A percentile compares a stretch with the other conserved stretches of the same genome.
These are phyloP conservation scores for Brachionichthys hirsutus DNA, from an alignment of 2,113 vertebrate species.

Conservation along the genomic window DNA sequence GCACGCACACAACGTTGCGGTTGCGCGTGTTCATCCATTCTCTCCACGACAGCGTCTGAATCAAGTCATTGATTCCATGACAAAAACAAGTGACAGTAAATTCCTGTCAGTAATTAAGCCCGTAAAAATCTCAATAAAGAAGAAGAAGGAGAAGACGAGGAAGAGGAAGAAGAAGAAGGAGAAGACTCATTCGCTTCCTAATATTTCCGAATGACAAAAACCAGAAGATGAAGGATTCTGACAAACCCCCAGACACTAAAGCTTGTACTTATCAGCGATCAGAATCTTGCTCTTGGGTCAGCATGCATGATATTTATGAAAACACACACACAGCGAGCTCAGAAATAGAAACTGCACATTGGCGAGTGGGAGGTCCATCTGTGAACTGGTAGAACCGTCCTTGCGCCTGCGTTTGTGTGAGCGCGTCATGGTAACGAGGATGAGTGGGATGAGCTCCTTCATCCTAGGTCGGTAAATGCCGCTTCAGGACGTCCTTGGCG, in stretches of 20 bases:
- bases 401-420: conserved; percentile 11
- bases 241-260: conserved; percentile 37
- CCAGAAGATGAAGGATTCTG: conserved; percentile 24
- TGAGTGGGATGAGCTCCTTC: conserved; percentile 18
- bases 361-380: conserved; percentile 50
- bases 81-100: conserved; percentile 13
- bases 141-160: conserved; percentile 25
- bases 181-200: conserved; percentile 34
- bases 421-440: conserved; percentile 21
- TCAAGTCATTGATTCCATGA: neutral
- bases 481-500: conserved; percentile 94
- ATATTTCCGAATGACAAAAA: conserved; percentile 36
- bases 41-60: conserved; percentile 14
- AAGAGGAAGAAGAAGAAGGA: no score
- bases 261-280: conserved; percentile 52
- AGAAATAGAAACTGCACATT: conserved; percentile 80
- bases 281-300: conserved; percentile 47
- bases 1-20: conserved; percentile 5
- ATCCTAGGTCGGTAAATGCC: conserved; percentile 89
- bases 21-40: conserved; percentile 8
- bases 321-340: conserved; percentile 65
- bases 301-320: conserved; percentile 74
- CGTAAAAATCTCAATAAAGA: conserved; percentile 26
- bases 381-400: conserved; percentile 45
- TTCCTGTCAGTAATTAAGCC: conserved; percentile 8